phyloP scores from a whole-genome alignment of 2,797 vertebrate species.

The Coilia nasus region DNA sequence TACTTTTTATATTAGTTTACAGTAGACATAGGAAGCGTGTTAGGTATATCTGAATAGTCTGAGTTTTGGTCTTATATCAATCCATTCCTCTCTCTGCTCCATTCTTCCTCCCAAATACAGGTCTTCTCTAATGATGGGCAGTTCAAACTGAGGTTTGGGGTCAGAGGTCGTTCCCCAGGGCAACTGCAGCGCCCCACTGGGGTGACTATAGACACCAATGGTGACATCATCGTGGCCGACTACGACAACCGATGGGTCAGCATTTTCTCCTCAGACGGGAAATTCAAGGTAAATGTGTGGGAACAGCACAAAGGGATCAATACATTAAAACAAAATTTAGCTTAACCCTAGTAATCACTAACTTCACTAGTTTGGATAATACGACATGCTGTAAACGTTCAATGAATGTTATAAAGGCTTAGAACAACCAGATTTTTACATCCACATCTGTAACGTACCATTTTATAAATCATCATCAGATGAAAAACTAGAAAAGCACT shows the following conservation, averaged over 20 bases:
- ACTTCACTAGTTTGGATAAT: not conserved
- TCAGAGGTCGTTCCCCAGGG: constrained; percentile 91
- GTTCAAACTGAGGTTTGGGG: constrained; percentile 93
- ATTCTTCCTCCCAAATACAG: constrained; percentile 57
- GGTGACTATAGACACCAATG: constrained; percentile 89
- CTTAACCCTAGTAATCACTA: not conserved
- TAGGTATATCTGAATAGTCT: not conserved
- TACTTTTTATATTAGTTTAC: not conserved
- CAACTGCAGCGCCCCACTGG: constrained; percentile 94
- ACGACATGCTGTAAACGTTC: not conserved
- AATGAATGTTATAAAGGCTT: not conserved
- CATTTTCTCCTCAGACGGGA: constrained; percentile 94
- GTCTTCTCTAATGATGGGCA: constrained; percentile 94
- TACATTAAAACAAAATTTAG: not conserved
- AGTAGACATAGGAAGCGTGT: not conserved
- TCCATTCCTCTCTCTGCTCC: not conserved
- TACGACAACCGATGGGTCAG: constrained; percentile 99
- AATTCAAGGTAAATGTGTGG: constrained; percentile 86
- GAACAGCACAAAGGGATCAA: not conserved
- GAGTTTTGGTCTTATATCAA: not conserved
- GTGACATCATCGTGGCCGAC: constrained; percentile 94
- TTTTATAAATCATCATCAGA: not conserved
- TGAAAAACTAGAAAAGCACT: not conserved
- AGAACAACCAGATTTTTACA: not conserved
- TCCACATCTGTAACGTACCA: not conserved